Evolutionary conservation across 1,140 invertebrate genomes (phyloP).

Genomic region (Monomorium pharaonis): DNA sequence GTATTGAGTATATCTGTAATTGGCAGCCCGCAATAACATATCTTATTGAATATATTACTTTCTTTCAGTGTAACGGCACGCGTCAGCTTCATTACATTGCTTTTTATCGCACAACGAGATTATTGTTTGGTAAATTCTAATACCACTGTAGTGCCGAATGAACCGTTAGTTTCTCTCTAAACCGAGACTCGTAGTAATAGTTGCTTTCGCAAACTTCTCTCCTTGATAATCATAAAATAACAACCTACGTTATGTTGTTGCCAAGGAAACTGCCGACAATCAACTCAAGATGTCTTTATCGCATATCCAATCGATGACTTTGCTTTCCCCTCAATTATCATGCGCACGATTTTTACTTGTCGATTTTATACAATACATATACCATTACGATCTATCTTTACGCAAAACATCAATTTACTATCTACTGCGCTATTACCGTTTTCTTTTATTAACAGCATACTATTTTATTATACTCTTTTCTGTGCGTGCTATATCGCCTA

Average conservation of each 20-base stretch:
- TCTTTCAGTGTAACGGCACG: too few relatives aligned
- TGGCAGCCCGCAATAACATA: too few relatives aligned
- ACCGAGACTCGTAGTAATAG: neutral
- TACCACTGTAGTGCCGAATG: neutral
- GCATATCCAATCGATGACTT: neutral
- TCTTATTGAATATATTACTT: too few relatives aligned
- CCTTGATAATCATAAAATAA: conserved; percentile 41
- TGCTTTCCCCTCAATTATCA: conserved; percentile 2
- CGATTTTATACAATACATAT: neutral
- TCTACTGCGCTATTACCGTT: neutral
- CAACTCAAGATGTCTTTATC: conserved; percentile 23
- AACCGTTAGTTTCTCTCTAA: conserved; percentile 17
- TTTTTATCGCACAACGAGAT: neutral
- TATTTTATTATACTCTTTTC: neutral
- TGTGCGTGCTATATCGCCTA: neutral
- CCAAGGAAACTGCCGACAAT: conserved; percentile 24
- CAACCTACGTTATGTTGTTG: conserved; percentile 11
- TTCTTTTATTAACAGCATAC: neutral
- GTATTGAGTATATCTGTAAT: too few relatives aligned
- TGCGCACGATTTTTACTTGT: neutral
- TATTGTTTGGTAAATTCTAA: conserved; percentile 5
- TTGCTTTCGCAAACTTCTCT: neutral
- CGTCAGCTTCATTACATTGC: neutral
- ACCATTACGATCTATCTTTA: neutral
- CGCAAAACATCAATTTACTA: neutral